A percentile compares a stretch with the other conserved stretches of the same genome.
Conservation (phyloP, 2,797 vertebrate genomes). For the Melanogrammus aeglefinus region DNA sequence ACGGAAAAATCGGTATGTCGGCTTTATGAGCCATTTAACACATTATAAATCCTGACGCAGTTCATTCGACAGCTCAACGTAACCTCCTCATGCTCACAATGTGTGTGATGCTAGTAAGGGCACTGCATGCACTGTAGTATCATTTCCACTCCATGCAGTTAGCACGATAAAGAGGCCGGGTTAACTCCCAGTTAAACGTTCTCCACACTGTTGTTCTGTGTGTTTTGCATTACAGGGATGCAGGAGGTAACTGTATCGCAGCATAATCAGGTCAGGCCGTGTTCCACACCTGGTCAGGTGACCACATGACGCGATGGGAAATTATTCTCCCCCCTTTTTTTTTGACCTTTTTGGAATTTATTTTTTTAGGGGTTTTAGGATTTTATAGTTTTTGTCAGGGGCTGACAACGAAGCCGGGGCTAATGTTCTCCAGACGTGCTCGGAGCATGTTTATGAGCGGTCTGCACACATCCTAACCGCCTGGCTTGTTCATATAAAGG, state of each 20-base stretch:
- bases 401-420: slow-evolving; percentile 30
- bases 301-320: slow-evolving; percentile 1
- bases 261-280: background rate
- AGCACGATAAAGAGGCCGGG: background rate
- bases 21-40: background rate
- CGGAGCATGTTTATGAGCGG: slow-evolving; percentile 3
- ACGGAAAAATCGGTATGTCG: background rate
- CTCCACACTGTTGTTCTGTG: background rate
- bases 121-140: background rate
- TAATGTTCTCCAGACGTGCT: slow-evolving; percentile 49
- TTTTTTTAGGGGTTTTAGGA: slow-evolving; percentile 16
- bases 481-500: background rate
- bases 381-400: slow-evolving; percentile 29
- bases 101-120: background rate
- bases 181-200: background rate
- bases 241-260: slow-evolving; percentile 2
- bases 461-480: background rate
- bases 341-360: no score
- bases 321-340: background rate
- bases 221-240: background rate
- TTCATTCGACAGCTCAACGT: background rate
- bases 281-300: slow-evolving; percentile 11
- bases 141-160: background rate
- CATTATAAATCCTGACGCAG: no score
- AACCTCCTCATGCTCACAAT: background rate